A percentile compares a stretch with the other conserved stretches of the same genome.
Conservation (phyloP, 2,113 vertebrate species). For the Menura novaehollandiae region DNA sequence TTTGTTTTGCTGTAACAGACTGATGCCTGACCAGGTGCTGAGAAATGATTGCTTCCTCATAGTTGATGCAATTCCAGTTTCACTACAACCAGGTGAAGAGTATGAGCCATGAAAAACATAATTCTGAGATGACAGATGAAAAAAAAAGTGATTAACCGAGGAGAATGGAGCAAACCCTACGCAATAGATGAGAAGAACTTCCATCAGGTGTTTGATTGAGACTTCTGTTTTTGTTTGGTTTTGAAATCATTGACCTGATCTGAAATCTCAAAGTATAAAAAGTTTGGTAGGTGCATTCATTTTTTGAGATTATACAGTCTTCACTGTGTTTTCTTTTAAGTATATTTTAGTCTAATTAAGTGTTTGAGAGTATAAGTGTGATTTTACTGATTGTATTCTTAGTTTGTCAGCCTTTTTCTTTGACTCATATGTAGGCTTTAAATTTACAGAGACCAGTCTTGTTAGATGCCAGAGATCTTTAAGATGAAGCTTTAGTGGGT, state of each 20-base stretch:
- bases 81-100: constrained; percentile 10
- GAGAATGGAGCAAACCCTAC: neutral
- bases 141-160: neutral
- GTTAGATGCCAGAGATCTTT: neutral
- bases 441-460: neutral
- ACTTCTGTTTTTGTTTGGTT: neutral
- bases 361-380: neutral
- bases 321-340: neutral
- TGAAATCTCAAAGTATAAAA: neutral
- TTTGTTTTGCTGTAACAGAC: constrained; percentile 62
- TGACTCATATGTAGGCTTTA: neutral
- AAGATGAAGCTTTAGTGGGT: neutral
- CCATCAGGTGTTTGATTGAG: neutral
- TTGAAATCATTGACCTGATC: neutral
- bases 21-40: constrained; percentile 70
- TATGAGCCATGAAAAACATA: neutral
- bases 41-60: constrained; percentile 62
- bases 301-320: neutral
- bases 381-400: neutral
- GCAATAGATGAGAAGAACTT: neutral
- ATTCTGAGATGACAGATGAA: neutral
- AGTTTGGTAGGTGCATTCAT: neutral
- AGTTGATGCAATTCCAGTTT: neutral
- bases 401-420: neutral
- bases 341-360: neutral